Percentiles rank a stretch among this genome's conserved stretches.
phyloP scores from a whole-genome alignment of 2,888 invertebrate genomes.

The Lochmaea capreae region DNA sequence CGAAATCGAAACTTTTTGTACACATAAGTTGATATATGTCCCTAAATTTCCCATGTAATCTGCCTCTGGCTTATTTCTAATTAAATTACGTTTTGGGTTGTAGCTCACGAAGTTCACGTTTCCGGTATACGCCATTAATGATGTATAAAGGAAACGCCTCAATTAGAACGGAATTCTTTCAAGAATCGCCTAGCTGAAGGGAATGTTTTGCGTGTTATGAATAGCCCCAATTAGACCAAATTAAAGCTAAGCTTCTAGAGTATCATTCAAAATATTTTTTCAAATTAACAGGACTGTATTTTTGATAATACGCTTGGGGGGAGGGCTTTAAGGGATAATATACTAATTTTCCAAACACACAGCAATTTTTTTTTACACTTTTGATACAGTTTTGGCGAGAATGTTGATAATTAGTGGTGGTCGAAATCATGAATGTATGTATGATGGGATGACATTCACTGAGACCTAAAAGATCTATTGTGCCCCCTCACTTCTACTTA shows the following conservation, averaged over 20 bases:
- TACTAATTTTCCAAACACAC: no score
- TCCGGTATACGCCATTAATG: constrained; percentile 27
- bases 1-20: neutral
- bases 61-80: constrained; percentile 22
- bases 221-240: constrained; percentile 30
- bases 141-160: constrained; percentile 37
- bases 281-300: neutral
- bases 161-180: constrained; percentile 33
- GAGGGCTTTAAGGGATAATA: no score
- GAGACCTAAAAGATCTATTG: no score
- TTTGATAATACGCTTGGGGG: neutral
- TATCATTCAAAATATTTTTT: neutral
- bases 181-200: constrained; percentile 7
- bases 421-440: no score
- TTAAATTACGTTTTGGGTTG: constrained; percentile 36
- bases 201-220: constrained; percentile 31
- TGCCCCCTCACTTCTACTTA: no score
- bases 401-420: no score
- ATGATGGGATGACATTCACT: no score
- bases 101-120: constrained; percentile 27
- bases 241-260: constrained; percentile 17
- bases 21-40: neutral
- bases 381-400: no score
- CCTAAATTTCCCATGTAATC: neutral
- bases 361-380: no score